Base-by-base conservation (phyloP, 2,797 vertebrate genomes). In the Cuculus canorus region DNA sequence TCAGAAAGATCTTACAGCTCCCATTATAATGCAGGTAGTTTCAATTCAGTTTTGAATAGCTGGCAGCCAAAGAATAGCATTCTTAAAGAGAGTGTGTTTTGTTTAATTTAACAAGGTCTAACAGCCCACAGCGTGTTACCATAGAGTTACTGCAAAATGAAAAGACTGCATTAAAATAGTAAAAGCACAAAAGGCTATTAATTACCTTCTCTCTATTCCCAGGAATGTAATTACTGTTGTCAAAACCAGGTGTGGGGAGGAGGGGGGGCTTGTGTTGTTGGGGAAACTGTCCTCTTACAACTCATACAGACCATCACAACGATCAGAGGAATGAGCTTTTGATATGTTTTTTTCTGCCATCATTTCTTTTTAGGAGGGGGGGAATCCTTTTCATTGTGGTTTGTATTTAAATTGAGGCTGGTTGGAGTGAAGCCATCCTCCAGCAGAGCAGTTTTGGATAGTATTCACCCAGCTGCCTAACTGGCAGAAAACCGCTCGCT, bases 31-130 rank as follows among this genome's bases (percentile, higher is more conserved):
- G 90, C 94, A 97, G 91, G 93, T 83, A 95, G 94, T 64, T 93
- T 95, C 95, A 85, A 92, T 95, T 96, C 80, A 9, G 69, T 71
- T 94, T 92, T 93, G 91, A 97, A 94, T 95, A 96, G 95, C 95
- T 96, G 92, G 93, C 96, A 96, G 84, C 86, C 85, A 86, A 92
- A 96, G 93, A 96, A 97, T 93, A 95, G 83, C 91, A 91, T 94
- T 86, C 90, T 91, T 95, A 82, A 97, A 97, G 90, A 79, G 94
- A 92, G 59, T 79, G 84, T 89, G 91, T 95, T 97, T 95, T 95
- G 93, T 88, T 97, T 97, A 97, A 97, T 95, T 95, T 97, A 96
- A 96, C 95, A 95, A 94, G 91, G 95, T 88, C 93, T 95, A 96
- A 93, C 92, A 94, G 96, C 94, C 94, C 93, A 88, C 95, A 97